Conservation (phyloP, 2,888 invertebrate genomes). For the Tenthredo distinguenda region DNA sequence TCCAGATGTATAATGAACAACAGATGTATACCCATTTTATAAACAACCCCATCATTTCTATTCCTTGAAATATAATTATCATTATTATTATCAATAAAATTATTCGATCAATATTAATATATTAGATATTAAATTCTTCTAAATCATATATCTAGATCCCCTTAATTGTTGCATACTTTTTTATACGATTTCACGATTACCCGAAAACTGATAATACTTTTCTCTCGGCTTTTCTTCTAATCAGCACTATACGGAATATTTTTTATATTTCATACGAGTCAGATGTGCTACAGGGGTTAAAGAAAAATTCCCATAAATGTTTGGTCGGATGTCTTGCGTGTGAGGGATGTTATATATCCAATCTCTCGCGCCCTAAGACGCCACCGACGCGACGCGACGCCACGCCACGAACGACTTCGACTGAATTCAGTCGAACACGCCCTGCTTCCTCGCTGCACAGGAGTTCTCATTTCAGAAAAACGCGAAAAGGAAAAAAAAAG, state of each 20-base stretch:
- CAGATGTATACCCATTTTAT: not conserved
- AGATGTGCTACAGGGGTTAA: not conserved
- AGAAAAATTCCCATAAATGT: not conserved
- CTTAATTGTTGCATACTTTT: no score
- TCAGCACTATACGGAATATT: no score
- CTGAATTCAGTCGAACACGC: conserved; percentile 14
- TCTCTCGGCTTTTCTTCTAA: no score
- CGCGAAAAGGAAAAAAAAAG: not conserved
- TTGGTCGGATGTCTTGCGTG: not conserved
- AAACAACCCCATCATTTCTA: not conserved
- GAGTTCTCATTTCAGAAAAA: conserved; percentile 12
- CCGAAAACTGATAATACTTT: no score
- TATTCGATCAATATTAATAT: no score
- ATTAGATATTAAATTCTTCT: no score
- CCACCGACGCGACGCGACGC: not conserved
- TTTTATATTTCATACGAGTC: not conserved
- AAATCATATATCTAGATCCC: no score
- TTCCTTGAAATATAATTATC: not conserved
- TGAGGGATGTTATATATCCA: conserved; percentile 33
- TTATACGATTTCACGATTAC: no score
- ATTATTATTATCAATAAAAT: no score
- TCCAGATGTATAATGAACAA: conserved; percentile 3
- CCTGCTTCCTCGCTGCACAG: not conserved
- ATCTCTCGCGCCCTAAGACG: not conserved
- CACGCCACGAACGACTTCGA: not conserved